Base-by-base conservation (phyloP, 2,888 invertebrate genomes). In the Chrysodeixis includens region DNA sequence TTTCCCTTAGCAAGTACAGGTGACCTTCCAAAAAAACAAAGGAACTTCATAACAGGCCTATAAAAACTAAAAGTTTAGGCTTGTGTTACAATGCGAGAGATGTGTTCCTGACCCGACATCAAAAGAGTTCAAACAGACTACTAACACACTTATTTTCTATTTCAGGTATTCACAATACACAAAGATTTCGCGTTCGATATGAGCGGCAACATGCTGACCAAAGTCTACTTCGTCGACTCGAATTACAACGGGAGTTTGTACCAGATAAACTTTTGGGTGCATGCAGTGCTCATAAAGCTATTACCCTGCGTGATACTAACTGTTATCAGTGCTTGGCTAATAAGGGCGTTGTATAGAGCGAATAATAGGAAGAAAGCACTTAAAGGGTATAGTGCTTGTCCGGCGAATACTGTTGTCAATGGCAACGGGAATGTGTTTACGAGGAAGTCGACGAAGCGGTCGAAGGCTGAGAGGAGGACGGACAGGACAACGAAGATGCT, bases 401-500 rank as follows among this genome's bases (percentile, higher is more conserved):
- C 92, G 0, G 86, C 89, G 0, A 86, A 87, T n/a, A 83, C 89
- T 0, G 90, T 89, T 14, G 88, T 88, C 30, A 92, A 89, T 82
- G 89, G 90, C 16, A 91, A 92, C 66, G 91, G 93, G 1, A 93
- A 93, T 67, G 82, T 94, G 0, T 93, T 94, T 49, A 91, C 91
- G 0, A 89, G 91, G 62, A 94, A 92, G 74, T 84, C 92, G 0
- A 91, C 93, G 0, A 95, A 94, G 67, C 84, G 93, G 1, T 87
- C 93, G 1, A 95, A 95, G 63, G 92, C 93, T 0, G 95, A 95
- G 74, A 81, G 92, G 1, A 84, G 94, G 51, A 93, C 95, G 0
- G 98, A 99, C 86, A 95, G 99, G 52, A 99, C 99, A 0, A 99
- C 99, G 0, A 97, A 97, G 86, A 98, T 99, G 97, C 93, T 99